Conservation (phyloP, 2,113 vertebrate species). For the Myxocyprinus asiaticus region DNA sequence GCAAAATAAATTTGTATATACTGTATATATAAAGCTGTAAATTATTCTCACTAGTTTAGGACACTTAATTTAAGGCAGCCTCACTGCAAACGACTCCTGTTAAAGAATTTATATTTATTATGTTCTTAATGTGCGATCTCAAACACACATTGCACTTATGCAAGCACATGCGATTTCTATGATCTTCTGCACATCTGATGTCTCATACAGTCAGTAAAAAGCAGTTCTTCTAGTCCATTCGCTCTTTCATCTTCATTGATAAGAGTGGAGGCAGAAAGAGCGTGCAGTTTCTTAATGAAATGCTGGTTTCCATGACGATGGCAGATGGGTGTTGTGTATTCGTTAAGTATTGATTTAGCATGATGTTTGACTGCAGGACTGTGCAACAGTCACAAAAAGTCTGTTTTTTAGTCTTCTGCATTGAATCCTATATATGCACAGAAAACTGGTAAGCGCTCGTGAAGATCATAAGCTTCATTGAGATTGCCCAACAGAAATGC, state of each 20-base stretch:
- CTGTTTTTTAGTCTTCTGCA: no score
- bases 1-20: no score
- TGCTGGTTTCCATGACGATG: slow-evolving; percentile 74
- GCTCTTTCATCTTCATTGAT: slow-evolving; percentile 66
- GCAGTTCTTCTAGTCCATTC: slow-evolving; percentile 59
- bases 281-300: slow-evolving; percentile 56
- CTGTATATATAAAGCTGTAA: no score
- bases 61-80: no score
- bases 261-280: slow-evolving; percentile 29
- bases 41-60: no score
- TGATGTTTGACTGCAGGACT: not conserved
- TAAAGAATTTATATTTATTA: no score
- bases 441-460: not conserved
- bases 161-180: not conserved
- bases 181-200: not conserved
- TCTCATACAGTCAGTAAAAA: not conserved
- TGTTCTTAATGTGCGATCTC: no score
- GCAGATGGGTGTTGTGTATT: slow-evolving; percentile 45
- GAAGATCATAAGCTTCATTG: not conserved
- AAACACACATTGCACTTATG: no score
- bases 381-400: no score
- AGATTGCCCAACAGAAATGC: not conserved
- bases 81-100: no score
- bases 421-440: not conserved
- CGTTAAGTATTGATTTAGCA: not conserved